Conservation (phyloP, 2,113 vertebrate genomes). For the Pseudorhombus dupliciocellatus region DNA sequence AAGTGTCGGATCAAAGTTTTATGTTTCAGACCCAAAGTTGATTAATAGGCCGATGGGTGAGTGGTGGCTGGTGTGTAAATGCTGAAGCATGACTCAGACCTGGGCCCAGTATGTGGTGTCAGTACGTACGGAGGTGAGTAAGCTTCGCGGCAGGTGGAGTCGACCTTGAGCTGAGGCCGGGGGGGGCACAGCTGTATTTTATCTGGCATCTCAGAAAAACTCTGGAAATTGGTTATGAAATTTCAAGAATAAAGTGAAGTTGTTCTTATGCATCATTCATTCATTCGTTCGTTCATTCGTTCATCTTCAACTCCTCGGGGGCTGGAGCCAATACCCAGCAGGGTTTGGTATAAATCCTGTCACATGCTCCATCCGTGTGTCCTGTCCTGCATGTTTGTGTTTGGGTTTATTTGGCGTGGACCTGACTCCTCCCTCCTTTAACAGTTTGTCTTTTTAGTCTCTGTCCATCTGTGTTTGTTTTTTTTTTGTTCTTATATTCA, state of each 20-base stretch:
- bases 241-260: too few relatives aligned
- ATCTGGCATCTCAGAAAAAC: background rate
- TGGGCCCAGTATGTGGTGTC: background rate
- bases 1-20: background rate
- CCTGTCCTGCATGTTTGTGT: constrained; percentile 12
- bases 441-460: background rate
- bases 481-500: background rate
- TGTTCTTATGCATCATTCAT: too few relatives aligned
- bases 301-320: too few relatives aligned
- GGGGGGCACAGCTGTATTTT: background rate
- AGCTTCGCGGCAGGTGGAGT: background rate
- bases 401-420: background rate
- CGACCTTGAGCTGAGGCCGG: background rate
- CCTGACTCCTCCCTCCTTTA: background rate
- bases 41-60: too few relatives aligned
- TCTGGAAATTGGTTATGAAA: too few relatives aligned
- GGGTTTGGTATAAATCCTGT: background rate
- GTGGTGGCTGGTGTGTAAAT: background rate
- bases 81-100: background rate
- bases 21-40: background rate
- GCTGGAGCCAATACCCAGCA: too few relatives aligned
- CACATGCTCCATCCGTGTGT: background rate
- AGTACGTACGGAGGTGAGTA: too few relatives aligned
- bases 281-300: too few relatives aligned
- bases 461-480: too few relatives aligned